Evolutionary conservation across 2,113 vertebrate species (phyloP).

Genomic region (Saguinus midas): DNA sequence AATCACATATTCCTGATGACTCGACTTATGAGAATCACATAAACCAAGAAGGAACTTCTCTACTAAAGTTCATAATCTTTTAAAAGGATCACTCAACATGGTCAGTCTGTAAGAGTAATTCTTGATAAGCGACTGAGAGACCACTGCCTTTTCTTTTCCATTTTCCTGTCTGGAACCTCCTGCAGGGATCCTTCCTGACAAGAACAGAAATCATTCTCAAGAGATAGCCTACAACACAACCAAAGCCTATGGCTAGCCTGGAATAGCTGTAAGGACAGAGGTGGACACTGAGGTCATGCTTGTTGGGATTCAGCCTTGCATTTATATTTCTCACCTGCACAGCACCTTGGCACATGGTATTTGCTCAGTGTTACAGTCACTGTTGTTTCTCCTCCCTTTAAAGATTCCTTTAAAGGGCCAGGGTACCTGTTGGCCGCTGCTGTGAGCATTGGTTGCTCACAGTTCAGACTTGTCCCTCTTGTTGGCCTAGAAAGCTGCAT

Average conservation of each 20-base stretch:
- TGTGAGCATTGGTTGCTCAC: neutral
- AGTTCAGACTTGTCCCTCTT: neutral
- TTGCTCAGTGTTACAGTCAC: neutral
- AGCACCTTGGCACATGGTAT: neutral
- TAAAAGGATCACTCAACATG: neutral
- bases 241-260: neutral
- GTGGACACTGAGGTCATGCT: neutral
- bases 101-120: neutral
- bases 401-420: neutral
- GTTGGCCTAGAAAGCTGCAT: neutral
- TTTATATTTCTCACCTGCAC: neutral
- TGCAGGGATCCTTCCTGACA: neutral
- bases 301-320: neutral
- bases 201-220: neutral
- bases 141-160: neutral
- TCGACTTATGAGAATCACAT: neutral
- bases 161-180: neutral
- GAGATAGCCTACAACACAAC: too few species aligned
- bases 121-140: neutral
- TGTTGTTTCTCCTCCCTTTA: neutral
- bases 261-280: too few species aligned
- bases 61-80: neutral
- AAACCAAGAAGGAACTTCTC: neutral
- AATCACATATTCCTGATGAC: neutral
- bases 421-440: neutral